These are phyloP conservation scores for Loris lydekkerianus DNA, from an alignment of 2,797 vertebrate species.

Conservation along the genomic window DNA sequence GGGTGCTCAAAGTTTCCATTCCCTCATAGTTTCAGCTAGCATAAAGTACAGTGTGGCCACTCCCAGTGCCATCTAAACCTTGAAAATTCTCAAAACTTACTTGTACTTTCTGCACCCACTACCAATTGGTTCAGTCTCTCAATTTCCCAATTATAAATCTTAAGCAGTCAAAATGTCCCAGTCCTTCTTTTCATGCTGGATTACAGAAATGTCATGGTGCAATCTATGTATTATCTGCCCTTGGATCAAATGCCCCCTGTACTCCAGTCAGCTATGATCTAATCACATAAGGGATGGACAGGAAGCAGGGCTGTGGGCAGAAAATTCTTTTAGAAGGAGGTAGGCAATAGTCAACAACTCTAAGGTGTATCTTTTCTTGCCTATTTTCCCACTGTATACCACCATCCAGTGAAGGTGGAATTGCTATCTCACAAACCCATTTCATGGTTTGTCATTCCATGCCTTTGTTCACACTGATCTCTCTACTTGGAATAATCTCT, in stretches of 20 bases:
- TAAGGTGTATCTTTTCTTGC: background rate
- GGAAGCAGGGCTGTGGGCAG: background rate
- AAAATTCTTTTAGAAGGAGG: background rate
- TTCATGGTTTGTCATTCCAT: background rate
- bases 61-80: slow-evolving; percentile 1
- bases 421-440: background rate
- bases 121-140: background rate
- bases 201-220: background rate
- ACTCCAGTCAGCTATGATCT: background rate
- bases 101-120: background rate
- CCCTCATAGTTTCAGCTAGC: slow-evolving; percentile 9
- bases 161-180: background rate
- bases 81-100: background rate
- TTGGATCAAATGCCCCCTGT: background rate
- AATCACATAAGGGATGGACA: background rate
- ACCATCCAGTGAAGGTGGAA: background rate
- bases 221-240: background rate
- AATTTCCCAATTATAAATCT: slow-evolving; percentile 46
- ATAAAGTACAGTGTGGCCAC: background rate
- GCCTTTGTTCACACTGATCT: background rate
- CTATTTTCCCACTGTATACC: background rate
- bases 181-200: background rate
- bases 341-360: background rate
- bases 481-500: slow-evolving; percentile 30
- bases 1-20: slow-evolving; percentile 57